Conservation (phyloP, 2,113 vertebrate genomes). For the Zootoca vivipara region DNA sequence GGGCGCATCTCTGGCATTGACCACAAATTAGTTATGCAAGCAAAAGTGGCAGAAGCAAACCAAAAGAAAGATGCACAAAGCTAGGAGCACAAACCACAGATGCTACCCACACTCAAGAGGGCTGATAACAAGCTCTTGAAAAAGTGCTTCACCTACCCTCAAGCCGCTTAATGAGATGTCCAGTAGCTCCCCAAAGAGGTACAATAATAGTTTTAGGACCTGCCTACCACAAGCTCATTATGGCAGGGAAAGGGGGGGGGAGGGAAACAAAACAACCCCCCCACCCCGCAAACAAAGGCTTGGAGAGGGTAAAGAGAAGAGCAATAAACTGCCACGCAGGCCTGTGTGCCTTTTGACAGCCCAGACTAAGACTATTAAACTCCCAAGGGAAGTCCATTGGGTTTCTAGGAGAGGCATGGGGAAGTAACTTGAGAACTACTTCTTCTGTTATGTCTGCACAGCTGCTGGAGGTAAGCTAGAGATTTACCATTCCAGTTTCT, state of each 20-base stretch:
- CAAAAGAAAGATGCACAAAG: not conserved
- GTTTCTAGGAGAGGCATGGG: not conserved
- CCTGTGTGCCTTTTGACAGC: not conserved
- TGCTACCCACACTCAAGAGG: not conserved
- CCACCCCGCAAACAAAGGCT: not conserved
- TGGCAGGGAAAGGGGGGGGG: not conserved
- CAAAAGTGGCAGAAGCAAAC: slow-evolving; percentile 28
- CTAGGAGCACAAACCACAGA: slow-evolving; percentile 16
- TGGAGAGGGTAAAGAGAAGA: not conserved
- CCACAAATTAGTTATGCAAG: slow-evolving; percentile 10
- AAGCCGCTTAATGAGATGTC: not conserved
- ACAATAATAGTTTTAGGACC: accelerated
- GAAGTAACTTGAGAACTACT: not conserved
- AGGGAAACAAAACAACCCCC: not conserved
- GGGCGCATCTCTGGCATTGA: not conserved
- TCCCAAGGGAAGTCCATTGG: not conserved
- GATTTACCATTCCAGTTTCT: not conserved
- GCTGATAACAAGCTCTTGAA: not conserved
- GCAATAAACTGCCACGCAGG: not conserved
- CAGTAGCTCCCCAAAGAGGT: not conserved
- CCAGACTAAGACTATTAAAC: not conserved
- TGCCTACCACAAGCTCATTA: not conserved
- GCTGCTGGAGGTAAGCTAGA: not conserved
- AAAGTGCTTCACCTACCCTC: not conserved
- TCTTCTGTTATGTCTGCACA: not conserved